Conservation (phyloP, 35 echinoderm and acorn worm genomes). For the Hemicentrotus pulcherrimus region DNA sequence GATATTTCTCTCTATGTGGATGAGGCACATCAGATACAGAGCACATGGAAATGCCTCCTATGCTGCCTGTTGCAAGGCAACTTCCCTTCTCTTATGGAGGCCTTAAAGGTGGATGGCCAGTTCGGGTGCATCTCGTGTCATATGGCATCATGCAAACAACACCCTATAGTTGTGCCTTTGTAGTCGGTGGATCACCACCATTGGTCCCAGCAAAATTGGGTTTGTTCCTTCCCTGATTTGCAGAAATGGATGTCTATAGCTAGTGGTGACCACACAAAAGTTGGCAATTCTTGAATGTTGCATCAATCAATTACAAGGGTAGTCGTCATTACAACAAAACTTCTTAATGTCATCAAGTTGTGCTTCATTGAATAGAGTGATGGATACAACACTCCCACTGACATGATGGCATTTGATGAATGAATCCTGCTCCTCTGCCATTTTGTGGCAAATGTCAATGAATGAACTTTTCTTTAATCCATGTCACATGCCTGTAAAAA, state of each 20-base stretch:
- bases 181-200: not conserved
- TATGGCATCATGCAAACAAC: too few species aligned
- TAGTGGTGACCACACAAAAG: not conserved
- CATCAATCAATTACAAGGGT: not conserved
- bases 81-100: too few species aligned
- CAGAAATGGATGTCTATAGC: conserved; percentile 14
- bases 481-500: conserved; percentile 12
- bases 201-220: not conserved
- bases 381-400: conserved; percentile 17
- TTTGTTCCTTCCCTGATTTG: not conserved
- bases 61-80: too few species aligned
- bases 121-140: too few species aligned
- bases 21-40: too few species aligned
- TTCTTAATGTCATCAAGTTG: conserved; percentile 5
- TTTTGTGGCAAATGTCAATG: conserved; percentile 25
- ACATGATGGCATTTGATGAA: conserved; percentile 29
- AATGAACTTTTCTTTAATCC: conserved; percentile 6
- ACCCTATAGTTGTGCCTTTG: too few species aligned
- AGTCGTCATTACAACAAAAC: not conserved
- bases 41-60: too few species aligned
- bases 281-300: not conserved
- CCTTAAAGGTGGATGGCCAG: too few species aligned
- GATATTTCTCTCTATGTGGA: too few species aligned
- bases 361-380: not conserved
- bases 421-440: conserved; percentile 26